A percentile compares a stretch with the other conserved stretches of the same genome.
Conservation (phyloP, 2,113 vertebrate species). For the Eudyptes chrysolophus region DNA sequence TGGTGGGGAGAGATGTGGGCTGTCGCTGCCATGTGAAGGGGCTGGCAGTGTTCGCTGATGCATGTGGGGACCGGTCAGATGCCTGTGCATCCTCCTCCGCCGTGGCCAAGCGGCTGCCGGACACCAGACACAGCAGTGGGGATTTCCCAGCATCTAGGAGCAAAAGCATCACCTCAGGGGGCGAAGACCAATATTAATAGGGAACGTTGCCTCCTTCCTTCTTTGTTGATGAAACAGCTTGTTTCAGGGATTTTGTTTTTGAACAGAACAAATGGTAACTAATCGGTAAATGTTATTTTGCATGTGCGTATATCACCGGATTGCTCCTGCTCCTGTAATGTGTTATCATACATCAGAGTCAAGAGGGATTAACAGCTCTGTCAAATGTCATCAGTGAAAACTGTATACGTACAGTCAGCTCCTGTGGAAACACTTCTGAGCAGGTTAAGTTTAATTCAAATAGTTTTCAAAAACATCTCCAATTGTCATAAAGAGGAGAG, state of each 20-base stretch:
- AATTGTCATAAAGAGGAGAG: slow-evolving; percentile 63
- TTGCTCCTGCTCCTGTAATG: not conserved
- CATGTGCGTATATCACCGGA: not conserved
- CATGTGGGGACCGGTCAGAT: rapidly evolving
- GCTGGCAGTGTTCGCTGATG: rapidly evolving
- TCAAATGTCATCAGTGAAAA: not conserved
- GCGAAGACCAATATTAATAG: not conserved
- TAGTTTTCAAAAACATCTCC: slow-evolving; percentile 58
- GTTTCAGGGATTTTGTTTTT: not conserved
- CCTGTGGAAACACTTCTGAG: slow-evolving; percentile 40
- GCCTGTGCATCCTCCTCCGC: not conserved
- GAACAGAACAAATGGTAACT: not conserved
- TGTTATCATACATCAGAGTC: not conserved
- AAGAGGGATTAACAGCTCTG: not conserved
- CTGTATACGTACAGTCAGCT: not conserved
- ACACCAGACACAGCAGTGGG: not conserved
- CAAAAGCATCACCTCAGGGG: not conserved
- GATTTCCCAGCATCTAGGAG: not conserved
- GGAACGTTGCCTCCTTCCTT: not conserved
- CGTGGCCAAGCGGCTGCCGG: rapidly evolving
- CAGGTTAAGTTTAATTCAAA: slow-evolving; percentile 59
- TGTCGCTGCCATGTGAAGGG: rapidly evolving
- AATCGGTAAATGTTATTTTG: not conserved
- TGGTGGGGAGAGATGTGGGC: not conserved
- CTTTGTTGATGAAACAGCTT: rapidly evolving